Evolutionary conservation across 2,797 vertebrate species (phyloP), one percentile per base, ranked within the genome.

Genomic region (Kryptolebias ocellatus): DNA sequence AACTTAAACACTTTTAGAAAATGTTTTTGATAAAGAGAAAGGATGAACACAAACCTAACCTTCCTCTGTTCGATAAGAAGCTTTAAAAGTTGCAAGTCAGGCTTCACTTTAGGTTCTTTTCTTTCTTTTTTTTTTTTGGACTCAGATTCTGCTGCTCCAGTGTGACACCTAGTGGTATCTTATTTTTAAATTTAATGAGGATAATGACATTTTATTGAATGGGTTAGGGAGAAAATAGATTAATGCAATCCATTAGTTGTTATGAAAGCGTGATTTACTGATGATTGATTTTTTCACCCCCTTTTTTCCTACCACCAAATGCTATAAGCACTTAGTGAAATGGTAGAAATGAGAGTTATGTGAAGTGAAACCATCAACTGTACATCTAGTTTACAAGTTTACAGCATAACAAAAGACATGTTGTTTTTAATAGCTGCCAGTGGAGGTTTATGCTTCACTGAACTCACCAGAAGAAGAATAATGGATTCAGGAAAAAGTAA

Each of bases 341-440:
- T 34, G 11, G 39, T 27, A 17, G 39, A 34, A 14, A n/a, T 27
- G 6, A 6, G 16, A 29, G 24, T 64, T 51, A 50, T 64, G 27
- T 31, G 14, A 8, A n/a, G 27, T 58, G 11, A 62, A 24, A 50
- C 49, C 44, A 18, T 57, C 47, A 28, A 24, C 37, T 34, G 29
- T n/a, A 42, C 64, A n/a, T 1, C 12, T 31, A 11, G 42, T 54
- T 65, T 37, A 55, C 34, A 44, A 31, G 64, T 66, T 72, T 29
- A 69, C 49, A 53, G 44, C 50, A 29, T 51, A 64, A 37, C 49
- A 31, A 39, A 56, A 31, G 60, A 29, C 29, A 62, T 59, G 29
- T 49, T 18, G 68, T 63, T 72, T 70, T 64, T 10, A 71, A 63
- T 64, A 75, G 60, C 46, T 66, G 31, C 60, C 66, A 31, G 17